Conservation (phyloP, 2,797 vertebrate genomes). For the Sparus aurata region DNA sequence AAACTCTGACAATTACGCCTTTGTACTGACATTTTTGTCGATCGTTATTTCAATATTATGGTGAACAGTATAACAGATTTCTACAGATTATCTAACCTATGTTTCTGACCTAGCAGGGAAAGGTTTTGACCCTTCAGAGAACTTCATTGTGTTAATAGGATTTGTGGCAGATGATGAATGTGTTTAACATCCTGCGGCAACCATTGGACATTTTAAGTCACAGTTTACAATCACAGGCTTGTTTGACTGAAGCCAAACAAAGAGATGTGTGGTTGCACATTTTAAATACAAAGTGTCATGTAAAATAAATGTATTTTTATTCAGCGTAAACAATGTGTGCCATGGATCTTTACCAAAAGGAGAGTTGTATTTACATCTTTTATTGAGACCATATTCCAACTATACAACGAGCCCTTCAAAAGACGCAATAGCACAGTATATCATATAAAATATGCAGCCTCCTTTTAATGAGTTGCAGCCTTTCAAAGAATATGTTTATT, state of each 20-base stretch:
- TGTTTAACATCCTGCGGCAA: conserved; percentile 9
- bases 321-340: too few relatives aligned
- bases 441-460: too few relatives aligned
- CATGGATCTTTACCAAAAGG: too few relatives aligned
- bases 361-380: too few relatives aligned
- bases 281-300: too few relatives aligned
- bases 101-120: conserved; percentile 1
- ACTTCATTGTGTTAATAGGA: conserved; percentile 10
- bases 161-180: conserved; percentile 24
- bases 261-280: not conserved
- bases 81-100: not conserved
- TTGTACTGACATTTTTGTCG: not conserved
- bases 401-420: too few relatives aligned
- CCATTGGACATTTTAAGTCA: not conserved
- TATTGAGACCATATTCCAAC: too few relatives aligned
- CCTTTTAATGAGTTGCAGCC: too few relatives aligned
- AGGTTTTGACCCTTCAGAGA: not conserved
- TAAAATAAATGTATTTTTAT: too few relatives aligned
- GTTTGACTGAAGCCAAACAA: not conserved
- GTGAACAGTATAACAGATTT: not conserved
- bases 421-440: too few relatives aligned
- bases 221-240: not conserved
- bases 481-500: too few relatives aligned
- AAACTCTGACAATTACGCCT: too few relatives aligned
- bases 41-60: not conserved